Percentiles rank a stretch among this genome's conserved stretches.
Evolutionary conservation across 2,888 invertebrate genomes (phyloP).

Genomic region (Actias luna): DNA sequence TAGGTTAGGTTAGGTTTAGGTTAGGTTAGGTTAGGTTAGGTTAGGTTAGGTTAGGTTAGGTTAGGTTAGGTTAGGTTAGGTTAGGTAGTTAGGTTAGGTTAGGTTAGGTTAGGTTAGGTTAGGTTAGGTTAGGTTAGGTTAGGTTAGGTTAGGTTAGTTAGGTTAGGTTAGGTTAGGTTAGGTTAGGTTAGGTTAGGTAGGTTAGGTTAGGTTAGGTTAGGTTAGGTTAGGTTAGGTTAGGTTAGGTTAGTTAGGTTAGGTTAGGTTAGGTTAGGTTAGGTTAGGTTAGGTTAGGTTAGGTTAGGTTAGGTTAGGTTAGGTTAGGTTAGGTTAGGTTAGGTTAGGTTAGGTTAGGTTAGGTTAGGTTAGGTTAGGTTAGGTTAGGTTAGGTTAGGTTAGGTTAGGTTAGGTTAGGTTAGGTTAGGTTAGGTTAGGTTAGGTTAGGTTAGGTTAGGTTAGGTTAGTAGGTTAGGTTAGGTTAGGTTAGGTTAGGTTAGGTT

Average conservation of each 20-base stretch:
- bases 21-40: too few species aligned
- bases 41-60: too few species aligned
- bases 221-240: slow-evolving; percentile 21
- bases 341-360: slow-evolving; percentile 22
- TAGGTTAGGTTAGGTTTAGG: too few species aligned
- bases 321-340: slow-evolving; percentile 24
- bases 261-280: slow-evolving; percentile 25
- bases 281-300: slow-evolving; percentile 27
- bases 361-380: slow-evolving; percentile 22
- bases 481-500: slow-evolving; percentile 24
- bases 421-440: slow-evolving; percentile 20
- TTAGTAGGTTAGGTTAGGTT: slow-evolving; percentile 22
- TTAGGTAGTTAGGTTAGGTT: slow-evolving; percentile 18
- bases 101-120: too few species aligned
- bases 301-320: slow-evolving; percentile 23
- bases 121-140: too few species aligned
- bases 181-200: slow-evolving; percentile 21
- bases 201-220: slow-evolving; percentile 30
- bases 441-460: slow-evolving; percentile 23
- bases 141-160: too few species aligned
- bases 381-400: slow-evolving; percentile 23
- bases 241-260: slow-evolving; percentile 22
- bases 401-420: slow-evolving; percentile 21
- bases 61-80: slow-evolving; percentile 24
- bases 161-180: too few species aligned